A percentile compares a stretch with the other conserved stretches of the same genome.
Conservation (phyloP, 2,113 vertebrate genomes). For the Lophotis ruficrista region DNA sequence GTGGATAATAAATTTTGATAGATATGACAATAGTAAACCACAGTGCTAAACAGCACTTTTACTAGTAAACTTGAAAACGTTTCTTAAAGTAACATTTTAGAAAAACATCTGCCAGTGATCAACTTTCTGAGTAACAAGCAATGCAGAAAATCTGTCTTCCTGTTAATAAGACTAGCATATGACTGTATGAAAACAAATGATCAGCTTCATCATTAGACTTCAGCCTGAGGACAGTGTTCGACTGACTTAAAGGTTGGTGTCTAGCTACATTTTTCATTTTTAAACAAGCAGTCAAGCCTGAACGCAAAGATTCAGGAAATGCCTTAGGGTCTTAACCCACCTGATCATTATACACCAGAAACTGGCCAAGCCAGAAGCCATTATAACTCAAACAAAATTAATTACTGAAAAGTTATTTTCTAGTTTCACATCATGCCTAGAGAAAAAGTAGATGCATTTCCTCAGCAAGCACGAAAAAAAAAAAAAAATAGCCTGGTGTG, state of each 20-base stretch:
- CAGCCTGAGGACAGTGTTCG: neutral
- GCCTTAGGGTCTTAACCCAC: neutral
- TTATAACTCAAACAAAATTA: slow-evolving; percentile 36
- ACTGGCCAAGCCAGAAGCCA: neutral
- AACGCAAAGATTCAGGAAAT: neutral
- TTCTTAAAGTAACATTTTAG: neutral
- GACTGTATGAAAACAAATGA: slow-evolving; percentile 3
- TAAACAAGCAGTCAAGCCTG: slow-evolving; percentile 4
- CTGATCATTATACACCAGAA: neutral
- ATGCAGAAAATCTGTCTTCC: neutral
- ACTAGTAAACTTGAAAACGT: neutral
- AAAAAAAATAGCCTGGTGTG: neutral
- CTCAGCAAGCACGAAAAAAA: neutral
- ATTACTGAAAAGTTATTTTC: slow-evolving; percentile 9
- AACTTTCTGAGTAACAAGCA: neutral
- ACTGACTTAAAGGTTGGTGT: neutral
- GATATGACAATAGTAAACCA: neutral
- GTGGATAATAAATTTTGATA: neutral
- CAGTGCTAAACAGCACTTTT: neutral
- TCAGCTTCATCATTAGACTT: neutral
- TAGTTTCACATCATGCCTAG: neutral
- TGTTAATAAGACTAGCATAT: neutral
- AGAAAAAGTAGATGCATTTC: neutral
- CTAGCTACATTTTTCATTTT: slow-evolving; percentile 8
- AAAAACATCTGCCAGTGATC: neutral